Base-by-base conservation (phyloP, 2,797 vertebrate species). In the Champsocephalus gunnari region DNA sequence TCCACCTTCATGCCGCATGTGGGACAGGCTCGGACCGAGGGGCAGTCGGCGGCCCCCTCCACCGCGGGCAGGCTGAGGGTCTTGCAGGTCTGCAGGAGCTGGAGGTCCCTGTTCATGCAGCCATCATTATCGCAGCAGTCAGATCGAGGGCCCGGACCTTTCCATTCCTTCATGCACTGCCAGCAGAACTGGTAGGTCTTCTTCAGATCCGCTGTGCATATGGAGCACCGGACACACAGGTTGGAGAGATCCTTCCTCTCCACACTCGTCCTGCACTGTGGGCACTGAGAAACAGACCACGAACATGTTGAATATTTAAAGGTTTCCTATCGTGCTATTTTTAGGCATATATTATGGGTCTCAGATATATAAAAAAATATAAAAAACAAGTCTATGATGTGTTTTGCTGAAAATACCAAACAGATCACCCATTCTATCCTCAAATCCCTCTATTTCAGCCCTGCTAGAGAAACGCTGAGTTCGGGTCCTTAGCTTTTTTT, bases 151-250 rank as follows among this genome's bases (percentile, higher is more conserved):
- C 16, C 75, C 0, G 44, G 0, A 13, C 87, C 87, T 57, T 87
- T 92, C 90, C 93, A 92, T 0, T 28, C 0, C 51, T 6, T 77
- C 34, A 12, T 56, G 57, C 93, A 93, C 87, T 93, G 92, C 92
- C 91, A 92, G 79, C 90, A 94, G 79, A 94, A 94, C 2, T 81
- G 28, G 24, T 51, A 90, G 3, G 0, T 0, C n/a, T 63, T 32
- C 4, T 73, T 81, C 60, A 19, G 64, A 13, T 67, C 41, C 0
- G 60, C 56, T n/a, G 38, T 54, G 0, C 93, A 94, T 14, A 93
- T n/a, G 13, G 44, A 55, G 70, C 93, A 93, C 9, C 1, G 1
- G 2, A 92, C 91, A 3, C 85, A 87, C 63, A 92, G 76, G 67
- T 85, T 91, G 62, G 73, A 65, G 6, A 66, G 48, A 19, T 90